These are phyloP conservation scores for Synergus japonicus DNA, from an alignment of 2,888 invertebrate species.

Conservation along the genomic window DNA sequence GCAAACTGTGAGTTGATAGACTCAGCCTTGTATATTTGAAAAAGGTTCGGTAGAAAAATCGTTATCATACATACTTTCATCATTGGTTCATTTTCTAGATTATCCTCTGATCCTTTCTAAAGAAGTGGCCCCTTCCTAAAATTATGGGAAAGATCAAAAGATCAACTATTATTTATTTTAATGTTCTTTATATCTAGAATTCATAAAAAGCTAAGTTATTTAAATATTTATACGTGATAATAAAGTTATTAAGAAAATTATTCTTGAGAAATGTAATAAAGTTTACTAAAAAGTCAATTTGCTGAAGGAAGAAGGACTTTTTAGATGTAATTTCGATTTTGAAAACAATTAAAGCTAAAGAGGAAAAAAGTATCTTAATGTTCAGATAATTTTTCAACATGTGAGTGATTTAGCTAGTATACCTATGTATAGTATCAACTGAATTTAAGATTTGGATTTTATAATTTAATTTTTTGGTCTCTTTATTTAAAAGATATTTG, in stretches of 20 bases:
- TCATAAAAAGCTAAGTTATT: background rate
- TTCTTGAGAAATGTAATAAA: background rate
- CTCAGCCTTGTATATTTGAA: slow-evolving; percentile 77
- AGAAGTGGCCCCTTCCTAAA: background rate
- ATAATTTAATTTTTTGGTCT: background rate
- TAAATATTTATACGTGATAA: background rate
- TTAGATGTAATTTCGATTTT: background rate
- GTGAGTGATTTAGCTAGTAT: slow-evolving; percentile 7
- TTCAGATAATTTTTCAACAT: background rate
- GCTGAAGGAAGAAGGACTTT: background rate
- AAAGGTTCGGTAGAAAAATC: slow-evolving; percentile 74
- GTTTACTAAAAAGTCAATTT: background rate
- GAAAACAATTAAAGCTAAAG: background rate
- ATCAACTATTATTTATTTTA: background rate
- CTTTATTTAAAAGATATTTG: background rate
- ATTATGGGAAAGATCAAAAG: background rate
- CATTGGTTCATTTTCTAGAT: background rate
- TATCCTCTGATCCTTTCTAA: background rate
- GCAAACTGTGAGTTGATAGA: slow-evolving; percentile 73
- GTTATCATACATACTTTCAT: slow-evolving; percentile 48
- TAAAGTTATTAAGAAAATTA: background rate
- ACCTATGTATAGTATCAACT: background rate
- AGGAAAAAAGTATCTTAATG: background rate
- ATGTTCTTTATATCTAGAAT: background rate
- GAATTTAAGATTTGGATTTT: background rate